Evolutionary conservation across 1,140 invertebrate species (phyloP), one percentile per base, ranked within the genome.

Genomic region (Nasonia longicornis): DNA sequence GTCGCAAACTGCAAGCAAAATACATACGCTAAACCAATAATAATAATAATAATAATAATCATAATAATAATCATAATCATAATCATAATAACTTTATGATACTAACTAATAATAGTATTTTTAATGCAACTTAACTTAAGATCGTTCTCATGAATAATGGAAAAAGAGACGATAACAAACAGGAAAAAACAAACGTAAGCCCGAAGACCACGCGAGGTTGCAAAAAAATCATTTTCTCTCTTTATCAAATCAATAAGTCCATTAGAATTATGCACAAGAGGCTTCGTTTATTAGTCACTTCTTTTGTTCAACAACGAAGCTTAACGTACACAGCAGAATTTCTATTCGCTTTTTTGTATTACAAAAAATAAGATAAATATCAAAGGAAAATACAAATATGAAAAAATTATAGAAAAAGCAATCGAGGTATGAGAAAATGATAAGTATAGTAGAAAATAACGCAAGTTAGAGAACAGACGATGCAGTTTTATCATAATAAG

Each of bases 111-210:
- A 75, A 75, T 82, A 75, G 75, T 70, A 81, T 69, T 82, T 73
- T 64, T 82, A 82, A 73, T 70, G 63, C 67, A 77, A 48, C 69
- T 72, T 77, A 82, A 74, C 52, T 67, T 78, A 78, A 52, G 58
- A 74, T 78, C 76, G 75, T 74, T 58, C 29, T 78, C 76, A 3
- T 78, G 26, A 64, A 81, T 81, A 70, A 76, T 70, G 73, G 67
- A 81, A 77, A 67, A 81, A 81, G 52, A 77, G 58, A 77, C 74
- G 35, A 81, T 76, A 76, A 76, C 73, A 70, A 81, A 81, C 74
- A 72, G 67, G 67, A 77, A 81, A 77, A 0, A 26, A 26, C 74
- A 81, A 81, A 81, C 71, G 31, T 63, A 69, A 66, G 74, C 64
- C 73, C 73, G 29, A 7, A 48, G 35, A 77, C 75, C 69, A 45